phyloP scores from a whole-genome alignment of 2,888 invertebrate genomes.

The Thysanoteuthis rhombus region DNA sequence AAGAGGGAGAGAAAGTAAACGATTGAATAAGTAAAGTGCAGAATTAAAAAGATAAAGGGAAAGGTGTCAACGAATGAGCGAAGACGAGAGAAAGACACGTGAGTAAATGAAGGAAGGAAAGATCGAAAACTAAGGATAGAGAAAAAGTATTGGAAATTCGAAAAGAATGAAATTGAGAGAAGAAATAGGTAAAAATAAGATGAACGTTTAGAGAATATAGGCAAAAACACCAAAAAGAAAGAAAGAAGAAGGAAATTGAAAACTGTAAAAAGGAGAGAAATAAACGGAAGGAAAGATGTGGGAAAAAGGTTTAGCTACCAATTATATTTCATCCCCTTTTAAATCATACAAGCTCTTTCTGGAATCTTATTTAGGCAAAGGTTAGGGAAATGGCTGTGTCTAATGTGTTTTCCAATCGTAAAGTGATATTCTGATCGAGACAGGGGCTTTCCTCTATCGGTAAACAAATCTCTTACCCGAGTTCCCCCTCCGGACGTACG shows the following conservation, averaged over 20 bases:
- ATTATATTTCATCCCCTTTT: background rate
- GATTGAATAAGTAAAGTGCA: background rate
- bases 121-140: background rate
- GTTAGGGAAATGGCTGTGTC: background rate
- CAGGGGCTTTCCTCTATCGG: background rate
- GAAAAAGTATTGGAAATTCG: no score
- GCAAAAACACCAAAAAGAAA: background rate
- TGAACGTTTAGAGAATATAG: background rate
- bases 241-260: background rate
- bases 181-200: background rate
- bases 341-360: background rate
- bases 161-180: no score
- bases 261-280: background rate
- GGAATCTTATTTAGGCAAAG: background rate
- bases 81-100: background rate
- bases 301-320: background rate
- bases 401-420: conserved; percentile 12
- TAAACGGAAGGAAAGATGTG: background rate
- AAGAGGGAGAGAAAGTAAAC: background rate
- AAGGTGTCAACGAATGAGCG: no score
- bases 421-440: background rate
- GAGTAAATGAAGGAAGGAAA: background rate
- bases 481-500: background rate
- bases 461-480: background rate
- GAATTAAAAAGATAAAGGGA: background rate